Evolutionary conservation across 2,113 vertebrate species (phyloP), one percentile per base, ranked within the genome.

Genomic region (Ranitomeya variabilis): DNA sequence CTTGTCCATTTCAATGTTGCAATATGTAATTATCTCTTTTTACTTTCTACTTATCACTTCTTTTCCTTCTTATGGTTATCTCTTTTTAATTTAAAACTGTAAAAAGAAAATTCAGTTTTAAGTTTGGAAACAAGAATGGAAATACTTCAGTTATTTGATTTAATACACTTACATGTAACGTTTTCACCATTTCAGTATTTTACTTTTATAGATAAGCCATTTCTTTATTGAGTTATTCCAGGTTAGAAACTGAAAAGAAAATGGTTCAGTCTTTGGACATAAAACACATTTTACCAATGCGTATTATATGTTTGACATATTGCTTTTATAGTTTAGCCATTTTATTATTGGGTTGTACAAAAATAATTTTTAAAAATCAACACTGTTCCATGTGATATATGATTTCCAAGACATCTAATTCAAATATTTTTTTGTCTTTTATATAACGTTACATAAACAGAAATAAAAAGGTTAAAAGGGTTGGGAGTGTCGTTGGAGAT

Each of bases 21-120:
- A 59, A 64, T 85, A 85, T 85, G 54, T 74, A 73, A 85, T 85
- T 73, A 85, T 76, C 83, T 85, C 10, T 84, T 84, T 37, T 84
- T 66, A 16, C 15, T 73, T 85, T 55, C 64, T 84, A 54, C 26
- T 76, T 85, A 85, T 74, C 69, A 37, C 69, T n/a, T 76, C 66
- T 60, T 74, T 37, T 60, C 31, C 13, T 14, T 51, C 69, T 74
- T 37, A 59, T 21, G 2, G 31, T 74, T 85, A 59, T 45, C 69
- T 37, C 12, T 60, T 37, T 51, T 73, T 57, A 73, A 85, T 85
- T 74, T 85, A 26, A 74, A 73, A 85, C 23, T 74, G 55, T 21
- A 52, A 83, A 67, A 83, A 51, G 7, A 71, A 71, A 37, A 80
- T 11, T 80, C 54, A 18, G 57, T 4, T 66, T 51, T 83, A n/a